Evolutionary conservation across 2,888 invertebrate species (phyloP).

Genomic region (Dolichopus griseipennis): DNA sequence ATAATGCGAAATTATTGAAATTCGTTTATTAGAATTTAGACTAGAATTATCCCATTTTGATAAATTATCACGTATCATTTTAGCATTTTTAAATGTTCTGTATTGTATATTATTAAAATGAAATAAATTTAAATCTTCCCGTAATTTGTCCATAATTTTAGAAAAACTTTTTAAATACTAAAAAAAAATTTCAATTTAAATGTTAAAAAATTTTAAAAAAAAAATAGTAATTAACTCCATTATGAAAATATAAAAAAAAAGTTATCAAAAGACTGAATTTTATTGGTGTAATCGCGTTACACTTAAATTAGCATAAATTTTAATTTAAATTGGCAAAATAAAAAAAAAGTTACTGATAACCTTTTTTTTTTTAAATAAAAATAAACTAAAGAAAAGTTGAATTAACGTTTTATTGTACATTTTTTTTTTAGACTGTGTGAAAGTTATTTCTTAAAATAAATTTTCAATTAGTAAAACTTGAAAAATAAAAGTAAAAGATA

Average conservation of each 20-base stretch:
- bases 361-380: conserved; percentile 6
- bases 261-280: background rate
- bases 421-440: too few relatives aligned
- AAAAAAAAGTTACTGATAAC: conserved; percentile 16
- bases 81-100: conserved; percentile 4
- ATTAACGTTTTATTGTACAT: too few relatives aligned
- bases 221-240: background rate
- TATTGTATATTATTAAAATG: background rate
- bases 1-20: conserved; percentile 6
- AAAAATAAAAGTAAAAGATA: too few relatives aligned
- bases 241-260: conserved; percentile 13
- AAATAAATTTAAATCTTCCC: conserved; percentile 8
- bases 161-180: too few relatives aligned
- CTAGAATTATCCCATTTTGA: background rate
- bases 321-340: conserved; percentile 9
- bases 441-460: too few relatives aligned
- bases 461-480: too few relatives aligned
- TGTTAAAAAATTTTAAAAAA: too few relatives aligned
- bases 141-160: background rate
- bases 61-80: background rate
- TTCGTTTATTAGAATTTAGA: background rate
- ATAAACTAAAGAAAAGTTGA: too few relatives aligned
- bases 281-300: background rate
- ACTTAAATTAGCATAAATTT: too few relatives aligned
- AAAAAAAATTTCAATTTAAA: too few relatives aligned